These are phyloP conservation scores for Rhinophrynus dorsalis DNA, from an alignment of 2,797 vertebrate species.

Conservation along the genomic window DNA sequence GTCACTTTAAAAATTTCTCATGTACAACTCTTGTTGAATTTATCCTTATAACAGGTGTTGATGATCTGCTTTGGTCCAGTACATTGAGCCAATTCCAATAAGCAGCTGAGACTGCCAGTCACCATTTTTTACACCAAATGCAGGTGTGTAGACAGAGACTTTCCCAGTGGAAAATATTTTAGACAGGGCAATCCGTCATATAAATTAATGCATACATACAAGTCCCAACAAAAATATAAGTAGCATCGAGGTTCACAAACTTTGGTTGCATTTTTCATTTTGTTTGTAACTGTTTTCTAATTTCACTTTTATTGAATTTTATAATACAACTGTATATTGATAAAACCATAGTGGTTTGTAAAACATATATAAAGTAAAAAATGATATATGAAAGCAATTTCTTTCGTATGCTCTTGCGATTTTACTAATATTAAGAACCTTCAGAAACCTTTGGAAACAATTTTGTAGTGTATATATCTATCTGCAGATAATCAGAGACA, in stretches of 20 bases:
- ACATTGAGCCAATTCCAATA: slow-evolving; percentile 12
- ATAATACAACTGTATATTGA: too few relatives aligned
- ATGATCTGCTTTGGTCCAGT: slow-evolving; percentile 19
- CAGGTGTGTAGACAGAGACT: slow-evolving; percentile 20
- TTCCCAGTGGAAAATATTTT: not conserved
- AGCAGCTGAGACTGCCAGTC: slow-evolving; percentile 16
- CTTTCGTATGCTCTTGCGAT: not conserved
- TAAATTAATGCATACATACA: slow-evolving; percentile 24
- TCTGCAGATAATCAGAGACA: too few relatives aligned
- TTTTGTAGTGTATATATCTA: too few relatives aligned
- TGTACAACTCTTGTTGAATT: too few relatives aligned
- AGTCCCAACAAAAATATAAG: not conserved
- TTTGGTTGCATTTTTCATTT: not conserved
- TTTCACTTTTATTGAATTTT: too few relatives aligned
- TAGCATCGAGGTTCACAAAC: slow-evolving; percentile 13
- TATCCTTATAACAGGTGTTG: slow-evolving; percentile 17
- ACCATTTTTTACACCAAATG: slow-evolving; percentile 19
- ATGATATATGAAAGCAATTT: not conserved
- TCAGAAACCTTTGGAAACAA: too few relatives aligned
- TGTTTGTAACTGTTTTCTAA: not conserved
- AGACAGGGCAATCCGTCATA: slow-evolving; percentile 37
- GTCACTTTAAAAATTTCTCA: too few relatives aligned
- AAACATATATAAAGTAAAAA: not conserved
- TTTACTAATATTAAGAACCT: not conserved
- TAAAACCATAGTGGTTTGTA: too few relatives aligned